A percentile compares a stretch with the other conserved stretches of the same genome.
Evolutionary conservation across 2,888 invertebrate genomes (phyloP).

Genomic region (Scaeva pyrastri): DNA sequence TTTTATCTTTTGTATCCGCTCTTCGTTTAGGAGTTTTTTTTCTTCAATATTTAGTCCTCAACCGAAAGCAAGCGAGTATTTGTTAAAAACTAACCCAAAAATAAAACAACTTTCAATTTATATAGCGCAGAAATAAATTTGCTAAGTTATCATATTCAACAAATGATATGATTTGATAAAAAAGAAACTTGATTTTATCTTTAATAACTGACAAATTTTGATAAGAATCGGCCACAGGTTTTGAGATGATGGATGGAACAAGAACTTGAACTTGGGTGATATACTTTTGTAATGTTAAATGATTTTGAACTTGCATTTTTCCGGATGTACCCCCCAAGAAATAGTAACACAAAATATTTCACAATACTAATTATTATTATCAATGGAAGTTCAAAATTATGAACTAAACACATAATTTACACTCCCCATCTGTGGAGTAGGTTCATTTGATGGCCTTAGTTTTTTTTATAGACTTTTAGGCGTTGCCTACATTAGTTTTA

Average conservation of each 20-base stretch:
- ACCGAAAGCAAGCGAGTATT: constrained; percentile 54
- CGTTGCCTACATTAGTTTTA: too few species aligned
- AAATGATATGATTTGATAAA: constrained; percentile 40
- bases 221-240: not conserved
- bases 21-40: constrained; percentile 17
- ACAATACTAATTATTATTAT: not conserved
- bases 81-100: constrained; percentile 64
- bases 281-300: not conserved
- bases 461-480: too few species aligned
- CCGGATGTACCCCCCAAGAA: not conserved
- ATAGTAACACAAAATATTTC: constrained; percentile 4
- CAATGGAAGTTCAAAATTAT: not conserved
- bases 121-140: constrained; percentile 52
- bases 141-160: constrained; percentile 26
- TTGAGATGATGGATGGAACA: not conserved
- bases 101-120: constrained; percentile 48
- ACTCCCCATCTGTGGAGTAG: not conserved
- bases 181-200: constrained; percentile 27
- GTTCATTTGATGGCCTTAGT: too few species aligned
- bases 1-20: constrained; percentile 29
- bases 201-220: not conserved
- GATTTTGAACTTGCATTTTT: constrained; percentile 19
- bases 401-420: not conserved
- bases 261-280: constrained; percentile 36
- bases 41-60: constrained; percentile 22